These are phyloP conservation scores for Ceuthmochares aereus DNA, from an alignment of 2,113 vertebrate genomes.

Conservation along the genomic window DNA sequence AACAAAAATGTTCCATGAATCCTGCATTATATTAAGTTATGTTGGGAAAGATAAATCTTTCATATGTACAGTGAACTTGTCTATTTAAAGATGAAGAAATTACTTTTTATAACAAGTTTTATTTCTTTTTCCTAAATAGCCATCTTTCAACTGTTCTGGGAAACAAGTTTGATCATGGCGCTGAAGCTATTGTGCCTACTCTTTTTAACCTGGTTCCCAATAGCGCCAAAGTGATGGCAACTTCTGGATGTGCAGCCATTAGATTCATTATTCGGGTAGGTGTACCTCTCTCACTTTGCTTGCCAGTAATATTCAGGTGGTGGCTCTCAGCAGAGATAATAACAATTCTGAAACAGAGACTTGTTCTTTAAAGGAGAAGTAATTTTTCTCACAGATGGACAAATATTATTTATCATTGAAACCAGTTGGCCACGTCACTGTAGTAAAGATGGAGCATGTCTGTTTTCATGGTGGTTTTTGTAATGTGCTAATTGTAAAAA, in stretches of 20 bases:
- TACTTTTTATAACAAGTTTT: background rate
- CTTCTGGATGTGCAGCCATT: constrained; percentile 92
- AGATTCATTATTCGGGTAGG: constrained; percentile 94
- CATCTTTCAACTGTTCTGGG: constrained; percentile 92
- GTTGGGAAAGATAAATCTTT: background rate
- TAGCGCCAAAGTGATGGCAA: constrained; percentile 97
- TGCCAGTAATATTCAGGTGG: background rate
- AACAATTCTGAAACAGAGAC: background rate
- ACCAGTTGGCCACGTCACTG: accelerated
- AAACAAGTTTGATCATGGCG: constrained; percentile 96
- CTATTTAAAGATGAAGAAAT: background rate
- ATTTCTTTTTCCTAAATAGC: constrained; percentile 70
- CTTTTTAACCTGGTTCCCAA: constrained; percentile 98
- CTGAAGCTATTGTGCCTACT: constrained; percentile 94
- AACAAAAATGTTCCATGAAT: background rate
- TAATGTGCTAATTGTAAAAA: background rate
- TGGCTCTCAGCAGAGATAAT: background rate
- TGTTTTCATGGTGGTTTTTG: background rate
- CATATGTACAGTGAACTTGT: background rate
- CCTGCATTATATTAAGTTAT: background rate
- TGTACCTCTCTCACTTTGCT: background rate
- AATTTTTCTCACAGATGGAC: background rate
- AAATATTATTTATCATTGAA: background rate
- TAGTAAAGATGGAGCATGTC: background rate
- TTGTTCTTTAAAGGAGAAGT: background rate